phyloP scores from a whole-genome alignment of 1,140 invertebrate genomes.

The Eurytemora carolleeae region DNA sequence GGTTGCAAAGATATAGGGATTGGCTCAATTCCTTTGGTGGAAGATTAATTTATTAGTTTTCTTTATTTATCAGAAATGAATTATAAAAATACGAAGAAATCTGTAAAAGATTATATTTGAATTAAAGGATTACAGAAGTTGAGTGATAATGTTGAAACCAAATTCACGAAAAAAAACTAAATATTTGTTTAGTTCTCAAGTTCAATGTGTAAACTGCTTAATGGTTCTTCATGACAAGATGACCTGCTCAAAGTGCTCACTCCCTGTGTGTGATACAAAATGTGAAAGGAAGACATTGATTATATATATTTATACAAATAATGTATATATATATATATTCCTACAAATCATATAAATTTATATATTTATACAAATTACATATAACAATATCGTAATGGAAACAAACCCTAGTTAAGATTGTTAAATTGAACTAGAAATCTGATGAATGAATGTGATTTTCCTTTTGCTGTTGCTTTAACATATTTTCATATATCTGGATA shows the following conservation, averaged over 20 bases:
- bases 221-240: not conserved
- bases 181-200: too few relatives aligned
- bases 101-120: not conserved
- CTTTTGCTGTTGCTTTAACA: too few relatives aligned
- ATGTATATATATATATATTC: not conserved
- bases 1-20: too few relatives aligned
- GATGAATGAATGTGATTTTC: too few relatives aligned
- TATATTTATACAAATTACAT: not conserved
- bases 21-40: too few relatives aligned
- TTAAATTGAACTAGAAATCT: too few relatives aligned
- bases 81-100: not conserved
- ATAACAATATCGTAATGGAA: not conserved
- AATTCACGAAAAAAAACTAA: too few relatives aligned
- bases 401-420: too few relatives aligned
- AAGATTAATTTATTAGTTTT: too few relatives aligned
- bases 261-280: not conserved
- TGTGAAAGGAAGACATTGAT: not conserved
- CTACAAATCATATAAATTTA: not conserved
- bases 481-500: too few relatives aligned
- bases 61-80: not conserved
- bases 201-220: not conserved
- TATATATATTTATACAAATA: not conserved
- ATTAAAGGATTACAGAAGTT: not conserved
- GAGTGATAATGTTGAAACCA: not conserved
- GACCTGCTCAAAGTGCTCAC: not conserved